phyloP scores from a whole-genome alignment of 2,113 vertebrate genomes.

The Seriola rivoliana region DNA sequence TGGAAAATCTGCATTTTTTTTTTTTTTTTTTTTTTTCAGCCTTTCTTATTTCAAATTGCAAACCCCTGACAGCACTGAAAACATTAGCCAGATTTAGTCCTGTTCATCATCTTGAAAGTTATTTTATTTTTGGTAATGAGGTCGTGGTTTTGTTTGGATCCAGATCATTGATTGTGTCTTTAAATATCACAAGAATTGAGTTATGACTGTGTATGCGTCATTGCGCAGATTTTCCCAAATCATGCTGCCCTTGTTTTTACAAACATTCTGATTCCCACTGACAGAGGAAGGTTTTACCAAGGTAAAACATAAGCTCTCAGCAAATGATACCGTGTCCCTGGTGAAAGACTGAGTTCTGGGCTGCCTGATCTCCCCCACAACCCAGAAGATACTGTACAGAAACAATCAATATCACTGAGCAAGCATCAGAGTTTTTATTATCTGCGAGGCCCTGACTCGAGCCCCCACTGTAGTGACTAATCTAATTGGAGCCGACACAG shows the following conservation, averaged over 20 bases:
- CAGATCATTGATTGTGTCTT: neutral
- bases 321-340: conserved; percentile 44
- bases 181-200: neutral
- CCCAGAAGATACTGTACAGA: conserved; percentile 45
- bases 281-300: conserved; percentile 22
- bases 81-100: neutral
- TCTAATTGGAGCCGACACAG: conserved; percentile 73
- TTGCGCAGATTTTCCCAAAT: neutral
- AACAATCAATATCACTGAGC: conserved; percentile 76
- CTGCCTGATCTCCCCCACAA: conserved; percentile 42
- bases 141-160: neutral
- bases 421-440: conserved; percentile 68
- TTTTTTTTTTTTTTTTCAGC: conserved; percentile 4
- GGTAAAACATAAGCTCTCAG: conserved; percentile 42
- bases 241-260: neutral
- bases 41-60: neutral
- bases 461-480: conserved; percentile 57
- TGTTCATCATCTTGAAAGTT: neutral
- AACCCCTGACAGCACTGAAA: neutral
- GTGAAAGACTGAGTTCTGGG: conserved; percentile 36
- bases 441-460: conserved; percentile 58
- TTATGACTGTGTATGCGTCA: neutral
- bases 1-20: neutral
- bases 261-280: conserved; percentile 30
- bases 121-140: neutral